Conservation (phyloP, 2,113 vertebrate species). For the Monopterus albus region DNA sequence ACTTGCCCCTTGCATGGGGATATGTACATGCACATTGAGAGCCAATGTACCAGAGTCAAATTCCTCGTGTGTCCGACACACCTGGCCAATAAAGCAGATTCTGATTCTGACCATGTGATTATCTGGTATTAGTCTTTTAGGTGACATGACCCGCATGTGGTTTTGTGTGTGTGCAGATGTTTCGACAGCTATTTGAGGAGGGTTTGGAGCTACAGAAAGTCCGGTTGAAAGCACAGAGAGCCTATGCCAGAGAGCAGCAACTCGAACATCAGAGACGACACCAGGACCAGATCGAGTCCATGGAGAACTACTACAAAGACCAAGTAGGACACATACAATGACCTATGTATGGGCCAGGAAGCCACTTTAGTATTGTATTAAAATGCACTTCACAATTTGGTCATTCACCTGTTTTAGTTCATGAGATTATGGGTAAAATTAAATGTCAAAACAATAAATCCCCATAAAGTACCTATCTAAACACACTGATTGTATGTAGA, state of each 20-base stretch:
- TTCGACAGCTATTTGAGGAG: conserved; percentile 93
- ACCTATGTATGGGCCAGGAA: neutral
- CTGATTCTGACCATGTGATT: neutral
- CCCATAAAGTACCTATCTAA: too few relatives aligned
- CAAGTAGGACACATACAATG: conserved; percentile 80
- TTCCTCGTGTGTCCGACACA: too few relatives aligned
- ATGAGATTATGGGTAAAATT: too few relatives aligned
- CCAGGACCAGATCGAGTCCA: conserved; percentile 86
- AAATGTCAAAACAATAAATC: too few relatives aligned
- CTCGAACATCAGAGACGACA: conserved; percentile 85
- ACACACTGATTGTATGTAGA: too few relatives aligned
- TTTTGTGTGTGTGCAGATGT: conserved; percentile 79
- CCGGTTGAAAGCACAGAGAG: conserved; percentile 87
- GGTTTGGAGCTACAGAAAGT: conserved; percentile 92
- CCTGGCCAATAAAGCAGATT: too few relatives aligned
- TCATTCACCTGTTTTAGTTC: too few relatives aligned
- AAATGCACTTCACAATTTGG: neutral
- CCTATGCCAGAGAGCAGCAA: conserved; percentile 86
- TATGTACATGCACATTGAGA: too few relatives aligned
- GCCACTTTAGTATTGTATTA: neutral
- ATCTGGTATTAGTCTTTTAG: neutral
- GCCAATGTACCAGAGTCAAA: too few relatives aligned
- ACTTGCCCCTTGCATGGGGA: too few relatives aligned
- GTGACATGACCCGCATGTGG: neutral
- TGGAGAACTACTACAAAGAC: conserved; percentile 97